Evolutionary conservation across 2,113 vertebrate species (phyloP), one percentile per base, ranked within the genome.

Genomic region (Channa argus): DNA sequence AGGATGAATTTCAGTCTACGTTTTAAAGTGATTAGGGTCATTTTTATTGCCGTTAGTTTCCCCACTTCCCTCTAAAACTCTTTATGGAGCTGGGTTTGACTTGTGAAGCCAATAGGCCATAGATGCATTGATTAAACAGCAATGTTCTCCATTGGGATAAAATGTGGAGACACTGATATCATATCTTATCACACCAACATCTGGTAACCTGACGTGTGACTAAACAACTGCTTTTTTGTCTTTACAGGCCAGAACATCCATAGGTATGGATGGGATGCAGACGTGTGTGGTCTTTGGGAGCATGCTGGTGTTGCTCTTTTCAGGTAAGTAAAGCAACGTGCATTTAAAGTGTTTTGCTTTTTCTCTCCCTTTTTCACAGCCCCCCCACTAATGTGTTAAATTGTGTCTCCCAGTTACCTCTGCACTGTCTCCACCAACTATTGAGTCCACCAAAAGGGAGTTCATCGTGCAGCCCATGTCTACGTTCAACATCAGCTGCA

Each of bases 401-500:
- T 47, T 14, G 13, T 43, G 0, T 62, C 4, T 66, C 54, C 1
- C 82, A 90, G 92, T 84, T 5, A 51, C 79, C 49, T 93, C 91
- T 84, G 94, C 94, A 84, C 83, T 93, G 64, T 78, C 83, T 0
- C 77, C 94, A 11, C 97, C 96, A 0, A 90, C 87, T 9, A 95
- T 98, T 77, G 86, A 94, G 54, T 95, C 96, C 2, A 83, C 91
- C 0, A 68, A 93, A 39, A 72, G 91, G 0, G 95, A 96, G 70
- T 95, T 96, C 76, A 86, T 96, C 39, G 91, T 98, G 13, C 90
- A 86, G 78, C 91, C 94, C 59, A 91, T 94, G 58, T 94, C 96
- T 1, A 77, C 93, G 38, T 96, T 99, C 88, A 95, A 94, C 46
- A 89, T 99, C 55, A 95, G 87, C 77, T 99, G 98, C 78, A 95